Percentiles rank a stretch among this genome's conserved stretches.
Evolutionary conservation across 2,797 vertebrate genomes (phyloP).

Genomic region (Xiphorhynchus erythropygius): DNA sequence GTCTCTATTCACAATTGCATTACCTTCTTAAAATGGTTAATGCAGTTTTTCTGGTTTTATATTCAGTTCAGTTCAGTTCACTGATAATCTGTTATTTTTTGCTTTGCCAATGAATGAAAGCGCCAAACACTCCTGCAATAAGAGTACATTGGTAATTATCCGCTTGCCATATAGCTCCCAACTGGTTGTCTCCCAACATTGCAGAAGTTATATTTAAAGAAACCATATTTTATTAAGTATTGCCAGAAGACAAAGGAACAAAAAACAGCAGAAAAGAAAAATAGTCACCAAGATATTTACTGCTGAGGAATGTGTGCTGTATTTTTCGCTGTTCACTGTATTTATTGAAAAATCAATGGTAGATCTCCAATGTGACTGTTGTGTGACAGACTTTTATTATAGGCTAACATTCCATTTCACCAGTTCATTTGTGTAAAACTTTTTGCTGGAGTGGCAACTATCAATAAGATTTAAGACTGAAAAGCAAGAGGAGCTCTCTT

Average conservation of each 20-base stretch:
- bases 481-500: slow-evolving; percentile 23
- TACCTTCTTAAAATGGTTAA: background rate
- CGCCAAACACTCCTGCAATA: background rate
- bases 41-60: background rate
- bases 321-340: slow-evolving; percentile 68
- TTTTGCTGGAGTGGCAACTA: slow-evolving; percentile 74
- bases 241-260: slow-evolving; percentile 66
- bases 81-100: slow-evolving; percentile 3
- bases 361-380: slow-evolving; percentile 61
- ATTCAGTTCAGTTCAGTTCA: background rate
- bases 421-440: slow-evolving; percentile 76
- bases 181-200: slow-evolving; percentile 13
- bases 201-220: slow-evolving; percentile 49
- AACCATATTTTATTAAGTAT: slow-evolving; percentile 71
- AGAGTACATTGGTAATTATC: slow-evolving; percentile 38
- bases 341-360: slow-evolving; percentile 80
- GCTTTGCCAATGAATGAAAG: background rate
- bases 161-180: slow-evolving; percentile 23
- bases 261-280: slow-evolving; percentile 71
- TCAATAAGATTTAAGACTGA: slow-evolving; percentile 22
- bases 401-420: slow-evolving; percentile 69
- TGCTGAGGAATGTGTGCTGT: slow-evolving; percentile 57
- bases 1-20: background rate
- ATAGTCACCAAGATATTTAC: slow-evolving; percentile 69
- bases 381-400: slow-evolving; percentile 77